Evolutionary conservation across 2,888 invertebrate genomes (phyloP), one percentile per base, ranked within the genome.

Genomic region (Helleia helle): DNA sequence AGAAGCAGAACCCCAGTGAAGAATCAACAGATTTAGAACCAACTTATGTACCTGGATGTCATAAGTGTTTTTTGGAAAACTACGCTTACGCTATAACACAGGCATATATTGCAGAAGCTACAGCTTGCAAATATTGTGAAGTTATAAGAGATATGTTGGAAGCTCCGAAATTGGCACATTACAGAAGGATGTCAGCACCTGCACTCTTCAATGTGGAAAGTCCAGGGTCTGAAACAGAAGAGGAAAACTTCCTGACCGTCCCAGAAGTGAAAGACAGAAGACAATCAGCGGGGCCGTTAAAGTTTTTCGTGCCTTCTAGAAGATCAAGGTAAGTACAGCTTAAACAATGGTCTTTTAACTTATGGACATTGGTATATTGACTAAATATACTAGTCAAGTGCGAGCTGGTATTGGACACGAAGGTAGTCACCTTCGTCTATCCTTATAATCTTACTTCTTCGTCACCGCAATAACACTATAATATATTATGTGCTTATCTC

Each of bases 151-250:
- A 83, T 34, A 80, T 85, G 72, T 55, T 86, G 17, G 81, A 80
- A 42, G 64, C 70, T 26, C 74, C 84, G 3, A 77, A 75, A 46
- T 54, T 55, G 34, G 51, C 67, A 6, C 71, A 79, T 11, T 83
- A 80, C 28, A 77, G 87, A 48, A 73, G 88, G 43, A 72, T 75
- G 58, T 89, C 89, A 0, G 87, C 88, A 1, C 88, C 88, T 0
- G 86, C 88, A n/a, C 58, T 88, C 22, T 67, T 85, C 22, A 80
- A 86, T 40, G 51, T 81, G 28, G 80, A 79, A 3, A 80, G 79
- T 48, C 71, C 76, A 31, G 79, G 79, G 9, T 72, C 83, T 0
- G 80, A 77, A 42, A 70, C 77, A 8, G 84, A 81, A 7, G 79
- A 80, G 7, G 83, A 80, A 17, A 70, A 73, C 14, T 55, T 72